phyloP scores from a whole-genome alignment of 2,113 vertebrate species.

The Pipra filicauda region DNA sequence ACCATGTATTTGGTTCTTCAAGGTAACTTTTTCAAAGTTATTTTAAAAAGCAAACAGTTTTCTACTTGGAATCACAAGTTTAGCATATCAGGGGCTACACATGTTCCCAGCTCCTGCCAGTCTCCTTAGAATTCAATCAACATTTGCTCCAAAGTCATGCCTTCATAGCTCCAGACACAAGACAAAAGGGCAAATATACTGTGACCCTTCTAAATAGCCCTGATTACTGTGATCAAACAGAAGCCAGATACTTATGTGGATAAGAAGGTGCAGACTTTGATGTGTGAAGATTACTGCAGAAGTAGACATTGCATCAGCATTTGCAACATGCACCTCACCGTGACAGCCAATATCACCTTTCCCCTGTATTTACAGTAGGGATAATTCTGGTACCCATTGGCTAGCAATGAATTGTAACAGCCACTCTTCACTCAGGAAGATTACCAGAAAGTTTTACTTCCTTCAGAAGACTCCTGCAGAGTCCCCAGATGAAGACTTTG shows the following conservation, averaged over 20 bases:
- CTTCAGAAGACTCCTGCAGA: background rate
- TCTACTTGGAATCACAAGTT: background rate
- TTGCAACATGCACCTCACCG: background rate
- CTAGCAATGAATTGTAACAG: background rate
- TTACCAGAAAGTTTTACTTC: background rate
- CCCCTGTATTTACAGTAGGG: background rate
- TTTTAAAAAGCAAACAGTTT: constrained; percentile 16
- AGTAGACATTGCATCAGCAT: background rate
- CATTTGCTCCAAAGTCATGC: constrained; percentile 9
- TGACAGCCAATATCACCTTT: constrained; percentile 6
- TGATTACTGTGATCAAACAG: constrained; percentile 44
- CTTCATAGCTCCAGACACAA: background rate
- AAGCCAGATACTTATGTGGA: background rate
- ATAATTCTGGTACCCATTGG: background rate
- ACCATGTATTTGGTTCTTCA: constrained; percentile 5
- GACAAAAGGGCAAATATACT: constrained; percentile 44
- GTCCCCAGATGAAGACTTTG: background rate
- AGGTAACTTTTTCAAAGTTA: constrained; percentile 37
- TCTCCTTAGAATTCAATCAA: constrained; percentile 35
- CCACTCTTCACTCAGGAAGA: background rate
- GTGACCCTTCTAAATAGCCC: constrained; percentile 27
- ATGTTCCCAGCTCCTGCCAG: background rate
- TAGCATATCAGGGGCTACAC: constrained; percentile 3
- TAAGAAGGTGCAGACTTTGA: background rate
- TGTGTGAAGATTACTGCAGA: background rate